Conservation (phyloP, 1,140 invertebrate genomes). For the Watersipora subatra region DNA sequence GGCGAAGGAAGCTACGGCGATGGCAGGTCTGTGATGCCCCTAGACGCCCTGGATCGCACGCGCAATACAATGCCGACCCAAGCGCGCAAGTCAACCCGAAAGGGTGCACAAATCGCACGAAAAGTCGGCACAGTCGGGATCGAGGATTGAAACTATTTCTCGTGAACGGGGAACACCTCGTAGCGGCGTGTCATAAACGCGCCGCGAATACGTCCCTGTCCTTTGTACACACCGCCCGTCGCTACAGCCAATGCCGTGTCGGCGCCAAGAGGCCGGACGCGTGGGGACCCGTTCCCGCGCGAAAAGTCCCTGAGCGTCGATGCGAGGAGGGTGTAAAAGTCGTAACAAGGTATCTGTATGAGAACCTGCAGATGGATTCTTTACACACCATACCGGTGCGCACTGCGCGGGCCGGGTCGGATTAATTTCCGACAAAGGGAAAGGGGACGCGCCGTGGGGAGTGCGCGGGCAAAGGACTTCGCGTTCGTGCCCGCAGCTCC, state of each 20-base stretch:
- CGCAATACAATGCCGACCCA: conserved; percentile 65
- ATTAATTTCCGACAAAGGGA: too few relatives aligned
- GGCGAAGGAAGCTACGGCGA: too few relatives aligned
- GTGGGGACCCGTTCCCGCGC: background rate
- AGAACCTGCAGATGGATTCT: too few relatives aligned
- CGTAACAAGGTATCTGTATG: too few relatives aligned
- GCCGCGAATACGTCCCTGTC: conserved; percentile 73
- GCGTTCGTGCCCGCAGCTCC: too few relatives aligned
- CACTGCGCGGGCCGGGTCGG: too few relatives aligned
- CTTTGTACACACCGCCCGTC: conserved; percentile 79
- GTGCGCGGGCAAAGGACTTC: too few relatives aligned
- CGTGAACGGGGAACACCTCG: conserved; percentile 78
- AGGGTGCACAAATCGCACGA: conserved; percentile 61
- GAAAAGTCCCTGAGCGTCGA: background rate
- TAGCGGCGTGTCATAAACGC: conserved; percentile 70
- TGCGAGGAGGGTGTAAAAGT: too few relatives aligned
- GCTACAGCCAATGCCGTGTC: conserved; percentile 74
- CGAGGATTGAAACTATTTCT: conserved; percentile 63
- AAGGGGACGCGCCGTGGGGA: too few relatives aligned
- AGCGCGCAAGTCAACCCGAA: conserved; percentile 35
- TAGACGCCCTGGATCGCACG: conserved; percentile 66
- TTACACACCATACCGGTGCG: too few relatives aligned
- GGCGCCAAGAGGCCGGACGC: conserved; percentile 59
- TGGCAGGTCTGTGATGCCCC: conserved; percentile 72
- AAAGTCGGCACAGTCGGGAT: conserved; percentile 66